phyloP scores from a whole-genome alignment of 2,797 vertebrate genomes.

The Microctenopoma steveboyesi region DNA sequence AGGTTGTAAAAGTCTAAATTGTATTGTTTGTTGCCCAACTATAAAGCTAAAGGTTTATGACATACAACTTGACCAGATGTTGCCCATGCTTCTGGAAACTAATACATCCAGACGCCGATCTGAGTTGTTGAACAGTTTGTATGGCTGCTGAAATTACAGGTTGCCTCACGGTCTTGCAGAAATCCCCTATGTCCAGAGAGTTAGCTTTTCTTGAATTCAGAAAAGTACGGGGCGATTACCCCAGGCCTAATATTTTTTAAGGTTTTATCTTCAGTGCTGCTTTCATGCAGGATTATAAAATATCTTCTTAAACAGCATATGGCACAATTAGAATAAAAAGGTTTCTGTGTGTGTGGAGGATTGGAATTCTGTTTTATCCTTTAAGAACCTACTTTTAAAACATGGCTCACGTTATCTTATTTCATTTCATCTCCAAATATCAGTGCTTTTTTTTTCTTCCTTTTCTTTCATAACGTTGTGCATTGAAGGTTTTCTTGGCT shows the following conservation, averaged over 20 bases:
- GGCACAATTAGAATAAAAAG: constrained; percentile 57
- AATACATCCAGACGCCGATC: constrained; percentile 11
- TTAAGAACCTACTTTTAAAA: constrained; percentile 19
- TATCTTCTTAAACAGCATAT: constrained; percentile 54
- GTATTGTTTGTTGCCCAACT: constrained; percentile 43
- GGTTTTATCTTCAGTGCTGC: constrained; percentile 27
- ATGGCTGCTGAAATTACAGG: constrained; percentile 34
- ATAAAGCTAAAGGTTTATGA: constrained; percentile 35
- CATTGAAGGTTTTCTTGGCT: constrained; percentile 6
- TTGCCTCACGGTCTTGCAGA: constrained; percentile 34
- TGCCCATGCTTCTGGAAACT: constrained; percentile 11
- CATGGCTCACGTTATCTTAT: constrained; percentile 14
- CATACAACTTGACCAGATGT: constrained; percentile 28
- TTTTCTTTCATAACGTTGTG: background rate
- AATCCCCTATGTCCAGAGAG: constrained; percentile 30
- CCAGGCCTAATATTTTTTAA: constrained; percentile 11
- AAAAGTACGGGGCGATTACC: constrained; percentile 23
- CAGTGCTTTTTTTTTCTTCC: background rate
- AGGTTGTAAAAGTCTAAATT: constrained; percentile 42
- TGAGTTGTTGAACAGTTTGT: constrained; percentile 36
- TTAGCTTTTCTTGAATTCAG: constrained; percentile 20
- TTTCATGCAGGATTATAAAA: constrained; percentile 42
- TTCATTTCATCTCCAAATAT: background rate
- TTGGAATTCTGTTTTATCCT: constrained; percentile 32
- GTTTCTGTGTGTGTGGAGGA: constrained; percentile 31